Conservation (phyloP, 2,797 vertebrate genomes). For the Sebastes alutus region DNA sequence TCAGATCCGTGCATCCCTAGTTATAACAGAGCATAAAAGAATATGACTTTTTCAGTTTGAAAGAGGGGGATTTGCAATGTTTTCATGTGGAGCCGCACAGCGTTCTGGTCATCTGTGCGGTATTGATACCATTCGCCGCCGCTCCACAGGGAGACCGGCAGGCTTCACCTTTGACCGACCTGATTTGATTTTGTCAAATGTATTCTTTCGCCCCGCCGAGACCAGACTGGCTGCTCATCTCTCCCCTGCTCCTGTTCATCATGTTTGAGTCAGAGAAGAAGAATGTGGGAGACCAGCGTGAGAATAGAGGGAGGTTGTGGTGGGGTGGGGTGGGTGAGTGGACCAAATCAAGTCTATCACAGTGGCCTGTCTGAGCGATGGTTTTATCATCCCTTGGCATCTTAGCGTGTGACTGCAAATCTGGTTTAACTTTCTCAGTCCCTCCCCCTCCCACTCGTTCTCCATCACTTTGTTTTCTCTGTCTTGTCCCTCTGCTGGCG, state of each 20-base stretch:
- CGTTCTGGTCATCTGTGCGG: conserved; percentile 31
- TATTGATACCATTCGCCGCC: conserved; percentile 36
- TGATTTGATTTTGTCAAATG: conserved; percentile 79
- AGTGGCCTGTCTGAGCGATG: conserved; percentile 53
- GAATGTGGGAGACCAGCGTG: conserved; percentile 22
- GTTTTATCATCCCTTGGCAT: conserved; percentile 67
- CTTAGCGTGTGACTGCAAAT: conserved; percentile 50
- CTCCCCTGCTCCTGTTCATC: conserved; percentile 60
- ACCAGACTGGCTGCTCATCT: conserved; percentile 57
- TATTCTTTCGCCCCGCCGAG: conserved; percentile 58
- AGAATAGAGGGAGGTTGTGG: conserved; percentile 23
- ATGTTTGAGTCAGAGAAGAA: conserved; percentile 57
- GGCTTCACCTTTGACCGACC: conserved; percentile 74
- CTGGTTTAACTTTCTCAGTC: conserved; percentile 50
- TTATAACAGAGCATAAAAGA: not conserved
- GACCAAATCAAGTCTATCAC: conserved; percentile 56
- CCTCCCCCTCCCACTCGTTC: conserved; percentile 37
- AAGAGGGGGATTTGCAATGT: not conserved
- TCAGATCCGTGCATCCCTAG: too few relatives aligned
- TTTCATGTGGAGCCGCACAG: conserved; percentile 8
- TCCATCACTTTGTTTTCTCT: conserved; percentile 54
- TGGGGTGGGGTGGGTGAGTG: conserved; percentile 10
- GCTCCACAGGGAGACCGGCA: conserved; percentile 33
- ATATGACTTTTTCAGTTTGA: not conserved
- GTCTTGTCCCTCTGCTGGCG: conserved; percentile 38